These are phyloP conservation scores for Vannuccia rotundouncinata DNA, from an alignment of 2,888 invertebrate genomes.

Conservation along the genomic window DNA sequence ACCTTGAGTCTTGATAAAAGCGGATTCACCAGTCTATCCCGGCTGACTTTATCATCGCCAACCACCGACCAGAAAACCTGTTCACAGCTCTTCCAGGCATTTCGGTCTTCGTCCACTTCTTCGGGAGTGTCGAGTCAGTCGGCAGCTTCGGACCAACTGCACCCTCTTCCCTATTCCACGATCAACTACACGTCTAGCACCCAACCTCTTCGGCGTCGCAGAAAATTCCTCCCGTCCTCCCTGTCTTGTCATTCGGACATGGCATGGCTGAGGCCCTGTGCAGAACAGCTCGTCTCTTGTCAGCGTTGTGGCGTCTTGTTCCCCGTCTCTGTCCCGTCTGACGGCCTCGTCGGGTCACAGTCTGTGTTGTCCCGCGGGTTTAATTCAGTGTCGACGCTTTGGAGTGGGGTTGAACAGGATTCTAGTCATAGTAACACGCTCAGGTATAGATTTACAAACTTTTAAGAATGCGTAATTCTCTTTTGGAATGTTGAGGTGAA, in stretches of 20 bases:
- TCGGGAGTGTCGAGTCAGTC: conserved; percentile 10
- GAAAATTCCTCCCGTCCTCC: background rate
- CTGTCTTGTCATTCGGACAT: background rate
- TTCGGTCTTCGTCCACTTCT: background rate
- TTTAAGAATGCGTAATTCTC: no score
- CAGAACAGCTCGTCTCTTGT: background rate
- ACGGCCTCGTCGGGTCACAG: background rate
- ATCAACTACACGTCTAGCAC: background rate
- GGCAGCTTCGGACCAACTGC: background rate
- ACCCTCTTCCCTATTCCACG: background rate
- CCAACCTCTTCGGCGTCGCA: background rate
- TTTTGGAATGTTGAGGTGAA: no score
- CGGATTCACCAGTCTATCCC: background rate
- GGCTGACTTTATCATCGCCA: background rate
- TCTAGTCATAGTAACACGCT: background rate
- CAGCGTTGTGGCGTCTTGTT: background rate
- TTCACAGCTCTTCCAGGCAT: background rate
- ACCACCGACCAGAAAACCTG: background rate
- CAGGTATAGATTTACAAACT: background rate
- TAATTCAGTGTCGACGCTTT: background rate
- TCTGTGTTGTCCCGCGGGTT: background rate
- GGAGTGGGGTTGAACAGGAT: background rate
- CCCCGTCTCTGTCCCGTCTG: background rate
- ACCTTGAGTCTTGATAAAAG: background rate
- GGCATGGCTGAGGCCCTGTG: background rate